A percentile compares a stretch with the other conserved stretches of the same genome.
phyloP scores from a whole-genome alignment of 2,888 invertebrate genomes.

The Yponomeuta cagnagella region DNA sequence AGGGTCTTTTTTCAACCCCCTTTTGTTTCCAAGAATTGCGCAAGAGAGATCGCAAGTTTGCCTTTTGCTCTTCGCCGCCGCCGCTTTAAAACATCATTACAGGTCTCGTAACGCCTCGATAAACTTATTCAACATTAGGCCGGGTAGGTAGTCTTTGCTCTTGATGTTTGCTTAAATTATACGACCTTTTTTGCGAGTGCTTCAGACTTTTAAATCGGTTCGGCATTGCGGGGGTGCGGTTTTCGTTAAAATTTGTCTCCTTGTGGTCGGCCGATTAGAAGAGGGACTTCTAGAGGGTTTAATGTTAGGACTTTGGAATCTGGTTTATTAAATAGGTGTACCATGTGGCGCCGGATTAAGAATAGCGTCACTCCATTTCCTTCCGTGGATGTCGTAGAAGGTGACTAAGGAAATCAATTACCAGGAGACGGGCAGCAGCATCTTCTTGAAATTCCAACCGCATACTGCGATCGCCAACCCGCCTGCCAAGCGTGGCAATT shows the following conservation, averaged over 20 bases:
- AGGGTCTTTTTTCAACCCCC: neutral
- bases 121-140: conserved; percentile 13
- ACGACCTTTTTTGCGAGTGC: conserved; percentile 7
- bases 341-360: too few species aligned
- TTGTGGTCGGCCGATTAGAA: neutral
- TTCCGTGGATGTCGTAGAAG: too few species aligned
- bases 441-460: too few species aligned
- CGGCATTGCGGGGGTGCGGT: neutral
- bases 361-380: too few species aligned
- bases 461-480: too few species aligned
- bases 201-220: neutral
- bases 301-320: neutral
- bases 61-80: neutral
- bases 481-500: too few species aligned
- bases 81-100: conserved; percentile 11
- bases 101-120: conserved; percentile 7
- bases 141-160: neutral
- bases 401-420: too few species aligned
- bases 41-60: too few species aligned
- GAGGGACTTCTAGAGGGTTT: neutral
- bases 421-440: too few species aligned
- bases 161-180: conserved; percentile 10
- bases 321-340: neutral
- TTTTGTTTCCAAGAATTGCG: conserved; percentile 12
- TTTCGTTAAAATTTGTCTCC: neutral